phyloP scores from a whole-genome alignment of 2,888 invertebrate species.

The Hipparchia sbordonii region DNA sequence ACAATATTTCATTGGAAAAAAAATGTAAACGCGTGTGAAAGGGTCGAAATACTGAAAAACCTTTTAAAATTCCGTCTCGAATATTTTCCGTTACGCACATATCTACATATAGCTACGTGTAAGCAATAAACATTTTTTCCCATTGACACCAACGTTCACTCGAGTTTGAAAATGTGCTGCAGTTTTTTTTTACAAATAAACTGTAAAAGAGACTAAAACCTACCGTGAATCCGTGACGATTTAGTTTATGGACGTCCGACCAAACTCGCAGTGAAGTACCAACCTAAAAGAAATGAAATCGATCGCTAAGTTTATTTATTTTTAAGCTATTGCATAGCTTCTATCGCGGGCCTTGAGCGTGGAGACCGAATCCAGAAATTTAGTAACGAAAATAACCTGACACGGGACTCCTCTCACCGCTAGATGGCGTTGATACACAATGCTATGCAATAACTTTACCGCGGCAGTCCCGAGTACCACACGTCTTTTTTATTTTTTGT shows the following conservation, averaged over 20 bases:
- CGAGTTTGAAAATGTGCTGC: slow-evolving; percentile 4
- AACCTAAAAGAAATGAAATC: background rate
- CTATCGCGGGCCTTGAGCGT: too few relatives aligned
- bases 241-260: background rate
- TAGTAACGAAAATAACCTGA: too few relatives aligned
- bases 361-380: too few relatives aligned
- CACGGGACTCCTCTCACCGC: too few relatives aligned
- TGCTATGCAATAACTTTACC: too few relatives aligned
- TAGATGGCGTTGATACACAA: too few relatives aligned
- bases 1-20: background rate
- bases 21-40: background rate
- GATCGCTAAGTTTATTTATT: background rate
- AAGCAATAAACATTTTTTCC: background rate
- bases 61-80: background rate
- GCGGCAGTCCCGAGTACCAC: too few relatives aligned
- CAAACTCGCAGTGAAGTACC: background rate
- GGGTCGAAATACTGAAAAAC: background rate
- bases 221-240: slow-evolving; percentile 2
- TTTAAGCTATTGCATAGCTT: too few relatives aligned
- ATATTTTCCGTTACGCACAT: background rate
- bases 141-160: background rate
- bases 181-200: slow-evolving; percentile 4
- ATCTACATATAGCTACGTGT: background rate
- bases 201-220: background rate
- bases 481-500: too few relatives aligned